These are phyloP conservation scores for Capreolus pygargus DNA, from an alignment of 2,113 vertebrate species.

Conservation along the genomic window DNA sequence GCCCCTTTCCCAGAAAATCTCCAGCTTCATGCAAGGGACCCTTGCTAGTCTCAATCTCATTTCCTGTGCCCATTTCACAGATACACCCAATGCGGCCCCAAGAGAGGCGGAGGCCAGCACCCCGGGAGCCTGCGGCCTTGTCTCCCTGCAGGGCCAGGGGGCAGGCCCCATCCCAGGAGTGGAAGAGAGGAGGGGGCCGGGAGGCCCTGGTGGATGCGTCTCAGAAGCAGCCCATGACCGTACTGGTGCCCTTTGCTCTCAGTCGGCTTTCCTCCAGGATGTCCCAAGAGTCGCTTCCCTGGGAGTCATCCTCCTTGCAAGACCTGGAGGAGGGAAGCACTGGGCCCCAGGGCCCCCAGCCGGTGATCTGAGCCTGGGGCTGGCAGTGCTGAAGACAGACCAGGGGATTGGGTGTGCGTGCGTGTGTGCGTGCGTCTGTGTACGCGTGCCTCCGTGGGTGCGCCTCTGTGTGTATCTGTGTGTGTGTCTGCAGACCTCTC, in stretches of 20 bases:
- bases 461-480: background rate
- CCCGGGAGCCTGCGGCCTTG: background rate
- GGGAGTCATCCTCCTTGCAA: background rate
- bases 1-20: background rate
- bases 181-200: background rate
- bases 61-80: background rate
- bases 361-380: accelerated
- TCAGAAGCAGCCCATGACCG: background rate
- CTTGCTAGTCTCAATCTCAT: background rate
- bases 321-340: too few relatives aligned
- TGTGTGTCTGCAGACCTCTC: background rate
- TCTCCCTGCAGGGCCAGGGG: accelerated
- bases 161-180: accelerated
- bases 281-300: background rate
- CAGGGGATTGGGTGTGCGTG: too few relatives aligned
- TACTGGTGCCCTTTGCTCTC: too few relatives aligned
- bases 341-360: background rate
- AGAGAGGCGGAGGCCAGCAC: background rate
- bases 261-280: accelerated
- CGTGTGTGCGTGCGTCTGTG: background rate
- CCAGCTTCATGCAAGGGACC: background rate
- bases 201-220: background rate
- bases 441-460: background rate
- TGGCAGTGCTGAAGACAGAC: background rate
- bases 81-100: background rate